Conservation (phyloP, 2,797 vertebrate genomes). For the Poliocrania exsul region DNA sequence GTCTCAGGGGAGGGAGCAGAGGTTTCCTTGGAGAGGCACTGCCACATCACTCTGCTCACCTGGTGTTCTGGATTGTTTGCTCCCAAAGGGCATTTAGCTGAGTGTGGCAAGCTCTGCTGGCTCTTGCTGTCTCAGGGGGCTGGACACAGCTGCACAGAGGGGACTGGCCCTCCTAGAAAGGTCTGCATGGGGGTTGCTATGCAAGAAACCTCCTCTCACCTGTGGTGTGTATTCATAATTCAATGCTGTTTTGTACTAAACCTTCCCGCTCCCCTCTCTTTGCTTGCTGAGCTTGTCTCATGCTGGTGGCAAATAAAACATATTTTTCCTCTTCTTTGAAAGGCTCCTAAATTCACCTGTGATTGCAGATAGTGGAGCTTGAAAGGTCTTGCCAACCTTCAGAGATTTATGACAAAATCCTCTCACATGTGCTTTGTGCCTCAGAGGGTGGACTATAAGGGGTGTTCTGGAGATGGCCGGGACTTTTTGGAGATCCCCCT, state of each 20-base stretch:
- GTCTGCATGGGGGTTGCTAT: background rate
- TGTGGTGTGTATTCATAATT: background rate
- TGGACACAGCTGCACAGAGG: background rate
- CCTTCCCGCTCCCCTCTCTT: background rate
- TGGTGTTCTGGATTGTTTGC: fast-evolving
- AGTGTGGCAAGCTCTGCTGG: background rate
- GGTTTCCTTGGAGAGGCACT: background rate
- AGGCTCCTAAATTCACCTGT: background rate
- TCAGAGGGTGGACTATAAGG: background rate
- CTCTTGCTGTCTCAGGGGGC: background rate
- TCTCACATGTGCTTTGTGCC: fast-evolving
- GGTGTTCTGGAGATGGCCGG: background rate
- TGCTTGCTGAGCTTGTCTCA: background rate
- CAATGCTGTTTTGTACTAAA: background rate
- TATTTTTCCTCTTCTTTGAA: background rate
- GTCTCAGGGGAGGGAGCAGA: background rate
- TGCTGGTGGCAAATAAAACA: background rate
- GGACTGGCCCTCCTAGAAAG: background rate
- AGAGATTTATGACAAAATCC: background rate
- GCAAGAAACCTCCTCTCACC: background rate
- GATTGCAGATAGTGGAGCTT: background rate
- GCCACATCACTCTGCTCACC: background rate
- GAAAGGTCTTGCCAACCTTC: background rate
- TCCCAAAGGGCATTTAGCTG: background rate
- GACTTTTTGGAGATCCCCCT: background rate